These are phyloP conservation scores for Atherinosoma microstoma DNA, from an alignment of 2,797 vertebrate genomes.

Conservation along the genomic window DNA sequence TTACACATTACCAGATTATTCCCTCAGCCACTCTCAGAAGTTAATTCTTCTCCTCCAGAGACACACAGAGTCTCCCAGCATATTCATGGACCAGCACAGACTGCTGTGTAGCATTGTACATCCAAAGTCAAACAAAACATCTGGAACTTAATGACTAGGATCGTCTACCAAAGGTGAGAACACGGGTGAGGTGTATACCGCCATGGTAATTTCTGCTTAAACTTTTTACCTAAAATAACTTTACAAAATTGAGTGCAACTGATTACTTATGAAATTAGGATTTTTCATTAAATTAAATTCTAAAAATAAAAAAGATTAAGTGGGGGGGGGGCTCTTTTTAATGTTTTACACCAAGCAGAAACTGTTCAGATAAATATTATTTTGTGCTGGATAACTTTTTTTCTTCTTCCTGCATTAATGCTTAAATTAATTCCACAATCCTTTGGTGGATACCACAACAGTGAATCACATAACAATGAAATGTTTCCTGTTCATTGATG, in stretches of 20 bases:
- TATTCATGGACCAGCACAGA: constrained; percentile 26
- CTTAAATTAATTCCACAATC: too few relatives aligned
- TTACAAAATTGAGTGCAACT: background rate
- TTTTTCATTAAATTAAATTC: too few relatives aligned
- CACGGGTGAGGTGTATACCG: background rate
- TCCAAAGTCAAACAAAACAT: constrained; percentile 43
- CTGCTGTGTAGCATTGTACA: constrained; percentile 3
- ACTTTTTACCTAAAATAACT: background rate
- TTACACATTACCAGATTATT: constrained; percentile 77
- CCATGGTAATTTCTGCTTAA: background rate
- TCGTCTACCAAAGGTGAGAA: background rate
- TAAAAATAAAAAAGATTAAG: too few relatives aligned
- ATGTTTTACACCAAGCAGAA: too few relatives aligned
- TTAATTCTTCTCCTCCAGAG: constrained; percentile 49
- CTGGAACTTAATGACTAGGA: constrained; percentile 33
- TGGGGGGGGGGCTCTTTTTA: too few relatives aligned
- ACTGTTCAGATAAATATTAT: too few relatives aligned
- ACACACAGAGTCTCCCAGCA: constrained; percentile 30
- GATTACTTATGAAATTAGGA: too few relatives aligned
- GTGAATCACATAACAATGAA: too few relatives aligned
- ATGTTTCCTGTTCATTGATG: too few relatives aligned
- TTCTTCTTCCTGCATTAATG: too few relatives aligned
- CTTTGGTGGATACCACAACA: too few relatives aligned
- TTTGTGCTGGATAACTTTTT: too few relatives aligned
- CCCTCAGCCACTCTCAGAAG: constrained; percentile 55